Base-by-base conservation (phyloP, 2,113 vertebrate species). In the Sturnus vulgaris region DNA sequence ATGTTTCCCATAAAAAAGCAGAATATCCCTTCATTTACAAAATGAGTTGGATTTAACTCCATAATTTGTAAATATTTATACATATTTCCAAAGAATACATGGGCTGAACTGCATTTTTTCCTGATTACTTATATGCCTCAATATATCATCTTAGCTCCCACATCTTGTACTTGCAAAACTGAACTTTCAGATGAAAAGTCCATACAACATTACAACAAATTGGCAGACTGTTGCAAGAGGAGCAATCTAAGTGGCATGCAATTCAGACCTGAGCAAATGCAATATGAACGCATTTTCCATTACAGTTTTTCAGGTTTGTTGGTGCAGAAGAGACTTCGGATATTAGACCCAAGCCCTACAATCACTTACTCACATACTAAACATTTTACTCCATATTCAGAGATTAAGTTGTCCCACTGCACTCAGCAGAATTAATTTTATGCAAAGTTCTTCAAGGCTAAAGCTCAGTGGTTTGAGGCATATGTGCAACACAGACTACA, bases 41-140 rank as follows among this genome's bases (percentile, higher is more conserved):
- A 95, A 96, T 91, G 94, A 97, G 81, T 96, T 98, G 97, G 96
- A 97, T 97, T 97, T 98, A 97, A 97, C 81, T 97, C 82, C 81
- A 91, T 96, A 95, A 96, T 97, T 97, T 98, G 86, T 98, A 98
- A 98, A 98, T 98, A 98, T 98, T 98, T 98, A 97, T 98, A 94
- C 94, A 97, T 95, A 97, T 97, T 97, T 98, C 91, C 87, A 96
- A 97, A 97, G 96, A 97, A 97, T 97, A 96, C 96, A 97, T 96
- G 96, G 95, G 94, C 88, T 97, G 92, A 96, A 82, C 96, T 96
- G 92, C 94, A 97, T 97, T 97, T 97, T 97, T 97, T 95, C 88
- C 92, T 89, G 91, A 97, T 98, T 97, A 97, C 93, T 98, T 97
- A 96, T 97, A 93, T 89, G 97, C 59, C 73, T 96, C 96, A 94